These are phyloP conservation scores for Chiloscyllium plagiosum DNA, from an alignment of 2,113 vertebrate species.

Conservation along the genomic window DNA sequence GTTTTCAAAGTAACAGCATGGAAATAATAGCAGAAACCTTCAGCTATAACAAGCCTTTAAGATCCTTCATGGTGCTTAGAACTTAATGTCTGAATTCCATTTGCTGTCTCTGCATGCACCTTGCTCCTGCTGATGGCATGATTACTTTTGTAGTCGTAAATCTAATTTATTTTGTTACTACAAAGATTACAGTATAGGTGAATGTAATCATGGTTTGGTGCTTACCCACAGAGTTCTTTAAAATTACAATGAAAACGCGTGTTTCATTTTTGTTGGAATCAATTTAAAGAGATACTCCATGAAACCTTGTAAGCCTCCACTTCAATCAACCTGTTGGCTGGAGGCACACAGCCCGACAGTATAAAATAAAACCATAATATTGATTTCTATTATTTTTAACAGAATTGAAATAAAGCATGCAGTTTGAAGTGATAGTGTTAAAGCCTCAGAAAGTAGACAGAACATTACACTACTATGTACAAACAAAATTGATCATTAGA, in stretches of 20 bases:
- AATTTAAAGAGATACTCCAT: neutral
- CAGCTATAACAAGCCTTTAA: neutral
- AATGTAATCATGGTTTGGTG: neutral
- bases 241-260: neutral
- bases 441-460: neutral
- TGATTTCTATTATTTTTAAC: neutral
- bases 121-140: neutral
- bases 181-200: neutral
- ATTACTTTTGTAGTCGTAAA: neutral
- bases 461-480: neutral
- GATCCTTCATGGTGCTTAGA: neutral
- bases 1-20: neutral
- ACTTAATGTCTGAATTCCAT: neutral
- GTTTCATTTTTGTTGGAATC: neutral
- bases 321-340: neutral
- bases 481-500: neutral
- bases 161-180: neutral
- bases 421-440: neutral
- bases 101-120: neutral
- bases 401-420: neutral
- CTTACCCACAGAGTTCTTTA: neutral
- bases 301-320: neutral
- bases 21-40: neutral
- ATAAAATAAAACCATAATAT: neutral
- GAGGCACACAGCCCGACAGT: neutral